Percentiles rank a stretch among this genome's conserved stretches.
Conservation (phyloP, 2,113 vertebrate species). For the Propithecus coquereli region DNA sequence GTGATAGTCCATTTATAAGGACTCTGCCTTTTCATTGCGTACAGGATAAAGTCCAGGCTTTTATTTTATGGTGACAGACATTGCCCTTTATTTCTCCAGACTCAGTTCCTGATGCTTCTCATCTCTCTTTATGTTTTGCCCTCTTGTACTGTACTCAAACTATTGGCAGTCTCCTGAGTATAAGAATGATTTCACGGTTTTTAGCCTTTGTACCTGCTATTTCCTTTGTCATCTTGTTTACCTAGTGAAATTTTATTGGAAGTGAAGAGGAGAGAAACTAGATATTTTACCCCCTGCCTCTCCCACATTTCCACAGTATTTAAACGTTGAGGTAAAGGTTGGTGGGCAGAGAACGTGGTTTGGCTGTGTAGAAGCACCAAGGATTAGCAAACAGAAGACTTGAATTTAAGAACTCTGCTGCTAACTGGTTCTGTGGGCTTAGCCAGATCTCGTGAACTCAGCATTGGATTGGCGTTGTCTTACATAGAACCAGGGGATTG, state of each 20-base stretch:
- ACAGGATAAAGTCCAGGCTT: neutral
- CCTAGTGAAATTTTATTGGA: neutral
- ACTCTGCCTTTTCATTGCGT: neutral
- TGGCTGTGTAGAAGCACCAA: neutral
- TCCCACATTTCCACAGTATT: neutral
- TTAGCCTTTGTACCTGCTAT: neutral
- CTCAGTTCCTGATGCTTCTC: neutral
- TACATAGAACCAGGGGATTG: neutral
- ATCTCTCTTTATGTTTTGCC: neutral
- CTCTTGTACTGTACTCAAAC: neutral
- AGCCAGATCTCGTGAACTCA: neutral
- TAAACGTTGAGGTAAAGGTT: neutral
- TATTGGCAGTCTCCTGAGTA: neutral
- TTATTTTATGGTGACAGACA: neutral
- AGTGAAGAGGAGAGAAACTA: neutral
- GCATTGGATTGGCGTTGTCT: neutral
- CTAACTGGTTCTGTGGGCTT: neutral
- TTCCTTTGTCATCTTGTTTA: slow-evolving; percentile 23
- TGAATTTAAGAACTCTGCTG: neutral
- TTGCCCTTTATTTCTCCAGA: neutral
- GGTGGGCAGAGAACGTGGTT: neutral
- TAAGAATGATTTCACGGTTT: neutral
- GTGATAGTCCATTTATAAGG: neutral
- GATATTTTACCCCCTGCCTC: neutral
- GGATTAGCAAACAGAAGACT: neutral